Conservation (phyloP, 2,888 invertebrate genomes). For the Platycheirus rosarum region DNA sequence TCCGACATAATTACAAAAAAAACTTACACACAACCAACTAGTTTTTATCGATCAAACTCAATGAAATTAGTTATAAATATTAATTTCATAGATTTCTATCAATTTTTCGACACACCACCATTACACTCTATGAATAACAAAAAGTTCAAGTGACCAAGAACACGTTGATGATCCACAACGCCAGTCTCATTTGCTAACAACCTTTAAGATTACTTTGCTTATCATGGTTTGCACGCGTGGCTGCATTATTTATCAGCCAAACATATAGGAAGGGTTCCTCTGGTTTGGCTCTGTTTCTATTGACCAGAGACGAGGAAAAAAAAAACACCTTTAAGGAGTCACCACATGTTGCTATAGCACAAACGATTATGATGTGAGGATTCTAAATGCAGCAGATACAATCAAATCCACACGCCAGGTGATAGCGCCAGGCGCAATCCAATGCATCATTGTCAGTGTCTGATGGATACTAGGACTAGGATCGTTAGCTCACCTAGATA, state of each 20-base stretch:
- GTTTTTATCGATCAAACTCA: conserved; percentile 35
- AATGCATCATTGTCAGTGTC: conserved; percentile 68
- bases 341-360: conserved; percentile 25
- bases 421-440: conserved; percentile 69
- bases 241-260: conserved; percentile 45
- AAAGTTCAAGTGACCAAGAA: conserved; percentile 13
- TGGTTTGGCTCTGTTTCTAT: neutral
- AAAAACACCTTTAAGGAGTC: conserved; percentile 48
- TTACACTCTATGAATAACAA: conserved; percentile 50
- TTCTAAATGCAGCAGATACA: conserved; percentile 35
- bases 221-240: conserved; percentile 58
- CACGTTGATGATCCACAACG: conserved; percentile 3
- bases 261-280: conserved; percentile 7
- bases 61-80: conserved; percentile 56
- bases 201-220: conserved; percentile 30
- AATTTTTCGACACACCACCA: conserved; percentile 50
- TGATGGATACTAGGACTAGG: conserved; percentile 21
- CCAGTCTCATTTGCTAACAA: conserved; percentile 31
- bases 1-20: neutral
- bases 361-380: conserved; percentile 38
- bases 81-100: conserved; percentile 50
- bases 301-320: neutral
- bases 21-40: conserved; percentile 15
- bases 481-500: conserved; percentile 59
- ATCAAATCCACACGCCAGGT: conserved; percentile 61